Evolutionary conservation across 2,888 invertebrate genomes (phyloP).

Genomic region (Hirtodrosophila duncani): DNA sequence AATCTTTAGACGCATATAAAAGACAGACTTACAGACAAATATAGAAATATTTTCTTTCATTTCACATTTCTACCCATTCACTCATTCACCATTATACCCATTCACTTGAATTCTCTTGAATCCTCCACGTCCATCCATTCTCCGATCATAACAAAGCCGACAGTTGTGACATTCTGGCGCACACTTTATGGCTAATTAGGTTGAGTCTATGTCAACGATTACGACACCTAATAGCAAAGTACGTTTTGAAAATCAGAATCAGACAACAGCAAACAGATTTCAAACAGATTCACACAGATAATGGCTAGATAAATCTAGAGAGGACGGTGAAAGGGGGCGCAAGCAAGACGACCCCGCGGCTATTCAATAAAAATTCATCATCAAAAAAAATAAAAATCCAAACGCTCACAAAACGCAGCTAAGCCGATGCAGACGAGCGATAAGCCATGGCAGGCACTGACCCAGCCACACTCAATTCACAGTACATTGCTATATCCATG

Average conservation of each 20-base stretch:
- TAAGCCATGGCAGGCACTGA: conserved; percentile 35
- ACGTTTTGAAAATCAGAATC: conserved; percentile 9
- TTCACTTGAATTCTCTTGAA: conserved; percentile 1
- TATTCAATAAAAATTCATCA: conserved; percentile 9
- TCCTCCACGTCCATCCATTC: conserved; percentile 7
- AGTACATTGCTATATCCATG: not conserved
- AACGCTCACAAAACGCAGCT: conserved; percentile 37
- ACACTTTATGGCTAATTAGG: conserved; percentile 67
- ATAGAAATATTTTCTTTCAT: no score
- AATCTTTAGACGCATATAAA: no score
- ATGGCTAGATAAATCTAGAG: conserved; percentile 12
- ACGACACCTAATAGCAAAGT: conserved; percentile 67
- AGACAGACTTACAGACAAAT: no score
- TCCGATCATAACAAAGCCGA: conserved; percentile 52
- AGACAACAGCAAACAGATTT: conserved; percentile 24
- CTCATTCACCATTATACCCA: conserved; percentile 11
- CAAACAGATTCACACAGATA: conserved; percentile 13
- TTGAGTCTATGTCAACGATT: conserved; percentile 69
- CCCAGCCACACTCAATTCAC: not conserved
- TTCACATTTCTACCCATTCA: no score
- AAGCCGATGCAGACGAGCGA: conserved; percentile 59
- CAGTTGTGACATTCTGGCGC: conserved; percentile 69
- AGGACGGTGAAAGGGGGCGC: conserved; percentile 9
- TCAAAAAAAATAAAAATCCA: conserved; percentile 7
- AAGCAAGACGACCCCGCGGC: conserved; percentile 16